Conservation (phyloP, 2,113 vertebrate genomes). For the Alces alces region DNA sequence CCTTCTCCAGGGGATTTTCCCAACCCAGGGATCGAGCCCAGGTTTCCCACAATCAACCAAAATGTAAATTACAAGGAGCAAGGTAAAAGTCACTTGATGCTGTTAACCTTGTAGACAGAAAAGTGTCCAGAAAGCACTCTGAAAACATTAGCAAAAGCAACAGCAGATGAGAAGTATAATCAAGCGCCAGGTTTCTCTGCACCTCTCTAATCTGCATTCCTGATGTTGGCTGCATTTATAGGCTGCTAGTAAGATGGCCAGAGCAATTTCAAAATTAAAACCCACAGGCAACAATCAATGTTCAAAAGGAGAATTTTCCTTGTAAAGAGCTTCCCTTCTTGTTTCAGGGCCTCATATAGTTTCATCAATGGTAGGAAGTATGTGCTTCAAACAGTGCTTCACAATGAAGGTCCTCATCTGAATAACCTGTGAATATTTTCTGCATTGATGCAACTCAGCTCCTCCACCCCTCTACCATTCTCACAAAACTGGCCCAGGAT, state of each 20-base stretch:
- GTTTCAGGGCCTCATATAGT: not conserved
- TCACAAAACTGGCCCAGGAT: not conserved
- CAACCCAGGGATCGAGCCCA: not conserved
- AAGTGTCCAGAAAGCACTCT: not conserved
- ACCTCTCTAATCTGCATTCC: not conserved
- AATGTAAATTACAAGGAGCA: not conserved
- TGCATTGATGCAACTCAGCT: not conserved
- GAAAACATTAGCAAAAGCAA: not conserved
- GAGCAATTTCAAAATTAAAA: not conserved
- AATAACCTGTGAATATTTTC: not conserved
- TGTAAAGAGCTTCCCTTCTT: not conserved
- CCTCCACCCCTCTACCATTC: not conserved
- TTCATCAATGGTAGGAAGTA: not conserved
- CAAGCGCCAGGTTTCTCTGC: not conserved
- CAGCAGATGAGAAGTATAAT: not conserved
- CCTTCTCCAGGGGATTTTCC: not conserved
- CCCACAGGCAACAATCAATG: not conserved
- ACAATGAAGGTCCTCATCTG: not conserved
- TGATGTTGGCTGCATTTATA: not conserved
- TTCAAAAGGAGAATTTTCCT: not conserved
- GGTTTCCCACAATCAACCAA: not conserved
- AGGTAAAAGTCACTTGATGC: not conserved
- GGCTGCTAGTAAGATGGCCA: not conserved
- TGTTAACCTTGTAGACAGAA: not conserved
- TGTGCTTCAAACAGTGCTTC: not conserved